Evolutionary conservation across 35 echinoderm and acorn worm genomes (phyloP).

Genomic region (Diadema setosum): DNA sequence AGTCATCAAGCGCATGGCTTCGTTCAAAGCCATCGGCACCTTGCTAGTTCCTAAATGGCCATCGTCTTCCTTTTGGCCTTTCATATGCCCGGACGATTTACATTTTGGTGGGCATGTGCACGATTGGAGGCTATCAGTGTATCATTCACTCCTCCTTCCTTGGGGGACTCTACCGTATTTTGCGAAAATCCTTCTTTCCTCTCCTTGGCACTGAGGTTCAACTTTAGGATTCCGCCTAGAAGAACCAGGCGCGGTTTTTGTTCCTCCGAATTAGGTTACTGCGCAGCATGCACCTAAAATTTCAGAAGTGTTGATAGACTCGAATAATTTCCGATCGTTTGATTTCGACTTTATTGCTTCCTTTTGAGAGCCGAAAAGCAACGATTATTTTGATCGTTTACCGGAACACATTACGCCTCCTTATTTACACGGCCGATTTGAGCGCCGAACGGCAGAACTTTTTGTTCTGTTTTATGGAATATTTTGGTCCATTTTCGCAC

Average conservation of each 20-base stretch:
- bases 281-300: not conserved
- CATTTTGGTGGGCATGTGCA: not conserved
- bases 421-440: not conserved
- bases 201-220: not conserved
- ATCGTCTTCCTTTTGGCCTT: constrained; percentile 22
- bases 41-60: constrained; percentile 22
- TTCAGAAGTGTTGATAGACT: not conserved
- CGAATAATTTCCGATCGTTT: too few species aligned
- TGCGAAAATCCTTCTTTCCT: not conserved
- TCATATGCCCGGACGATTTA: not conserved
- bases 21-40: too few species aligned
- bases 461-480: not conserved
- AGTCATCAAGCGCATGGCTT: not conserved
- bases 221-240: not conserved
- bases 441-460: not conserved
- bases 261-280: constrained; percentile 13
- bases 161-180: not conserved
- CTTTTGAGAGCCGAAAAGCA: too few species aligned
- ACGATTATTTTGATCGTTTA: not conserved
- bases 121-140: not conserved
- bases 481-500: not conserved
- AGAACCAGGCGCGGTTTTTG: not conserved
- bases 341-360: too few species aligned
- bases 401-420: not conserved
- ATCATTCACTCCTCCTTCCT: not conserved